A percentile compares a stretch with the other conserved stretches of the same genome.
phyloP scores from a whole-genome alignment of 1,140 invertebrate genomes.

The Brachionus calyciflorus region DNA sequence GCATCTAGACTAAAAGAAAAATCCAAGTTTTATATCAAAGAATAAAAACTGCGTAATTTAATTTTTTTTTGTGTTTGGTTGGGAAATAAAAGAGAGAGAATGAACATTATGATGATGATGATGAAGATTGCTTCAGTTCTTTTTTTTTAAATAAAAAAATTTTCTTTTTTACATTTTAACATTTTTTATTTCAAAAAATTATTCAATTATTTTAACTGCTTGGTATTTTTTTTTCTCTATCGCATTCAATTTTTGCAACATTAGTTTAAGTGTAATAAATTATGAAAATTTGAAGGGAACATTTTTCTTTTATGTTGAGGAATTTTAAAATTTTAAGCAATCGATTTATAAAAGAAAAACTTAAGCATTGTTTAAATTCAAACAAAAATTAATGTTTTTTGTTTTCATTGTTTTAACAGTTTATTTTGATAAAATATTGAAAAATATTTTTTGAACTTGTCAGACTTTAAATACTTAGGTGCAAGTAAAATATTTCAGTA shows the following conservation, averaged over 20 bases:
- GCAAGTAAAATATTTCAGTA: too few species aligned
- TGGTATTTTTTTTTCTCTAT: not conserved
- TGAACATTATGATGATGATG: not conserved
- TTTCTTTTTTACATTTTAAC: slow-evolving; percentile 34
- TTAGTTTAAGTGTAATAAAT: slow-evolving; percentile 10
- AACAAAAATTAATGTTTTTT: too few species aligned
- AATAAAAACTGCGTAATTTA: slow-evolving; percentile 26
- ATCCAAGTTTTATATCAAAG: not conserved
- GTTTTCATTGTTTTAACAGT: too few species aligned
- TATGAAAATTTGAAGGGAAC: slow-evolving; percentile 28
- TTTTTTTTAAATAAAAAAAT: too few species aligned
- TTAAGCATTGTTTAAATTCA: too few species aligned
- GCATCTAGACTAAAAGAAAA: not conserved
- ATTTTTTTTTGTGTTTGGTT: too few species aligned
- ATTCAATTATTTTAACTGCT: not conserved
- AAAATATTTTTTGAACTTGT: too few species aligned
- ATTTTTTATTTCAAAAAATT: slow-evolving; percentile 26
- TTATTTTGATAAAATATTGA: too few species aligned
- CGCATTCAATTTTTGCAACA: too few species aligned
- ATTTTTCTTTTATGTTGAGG: not conserved
- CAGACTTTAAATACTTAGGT: too few species aligned
- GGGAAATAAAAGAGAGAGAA: slow-evolving; percentile 2
- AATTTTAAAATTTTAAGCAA: too few species aligned
- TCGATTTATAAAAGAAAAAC: too few species aligned
- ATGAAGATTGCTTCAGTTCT: not conserved